Base-by-base conservation (phyloP, 2,797 vertebrate genomes). In the Melanotaenia maccullochi region DNA sequence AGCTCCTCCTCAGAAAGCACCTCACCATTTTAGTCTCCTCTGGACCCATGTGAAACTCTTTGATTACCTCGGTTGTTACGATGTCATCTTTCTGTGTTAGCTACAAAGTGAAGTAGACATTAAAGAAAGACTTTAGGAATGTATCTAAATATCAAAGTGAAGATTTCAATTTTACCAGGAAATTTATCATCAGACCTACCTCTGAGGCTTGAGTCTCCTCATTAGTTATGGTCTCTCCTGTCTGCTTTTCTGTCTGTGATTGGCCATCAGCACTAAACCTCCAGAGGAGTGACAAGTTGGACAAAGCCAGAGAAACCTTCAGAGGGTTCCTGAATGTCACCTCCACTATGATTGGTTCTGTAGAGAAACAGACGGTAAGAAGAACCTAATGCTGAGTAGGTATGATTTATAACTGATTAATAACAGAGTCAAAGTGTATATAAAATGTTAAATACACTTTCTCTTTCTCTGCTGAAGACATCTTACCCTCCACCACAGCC, bases 261-360 rank as follows among this genome's bases (percentile, higher is more conserved):
- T 88, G 90, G 81, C 92, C 93, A 67, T 96, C 95, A 16, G 90
- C 86, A 2, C 95, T 94, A 88, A 99, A 99, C 79, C 94, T 97
- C 97, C 98, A 99, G 28, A 97, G 93, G 54, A 99, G 92, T 0
- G 96, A 97, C 57, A 99, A 92, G 68, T 96, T 94, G 16, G 96
- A 96, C 83, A 99, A 90, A 78, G 94, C 86, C 76, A 99, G 92
- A 1, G 96, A 93, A 90, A 99, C 95, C 87, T 98, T 98, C 73
- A 99, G 86, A 60, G 97, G 97, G 81, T 99, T 99, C 90, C 94
- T 95, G 87, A 99, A 96, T 4, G 93, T 95, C 82, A 99, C 93
- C 94, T 99, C 98, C 65, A 99, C 96, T 51, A 96, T 96, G 84
- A 99, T 92, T 20, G 97, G 97, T 69, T 99, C 97, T 99, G 76